These are phyloP conservation scores for Caranx ignobilis DNA, from an alignment of 2,113 vertebrate species.

Conservation along the genomic window DNA sequence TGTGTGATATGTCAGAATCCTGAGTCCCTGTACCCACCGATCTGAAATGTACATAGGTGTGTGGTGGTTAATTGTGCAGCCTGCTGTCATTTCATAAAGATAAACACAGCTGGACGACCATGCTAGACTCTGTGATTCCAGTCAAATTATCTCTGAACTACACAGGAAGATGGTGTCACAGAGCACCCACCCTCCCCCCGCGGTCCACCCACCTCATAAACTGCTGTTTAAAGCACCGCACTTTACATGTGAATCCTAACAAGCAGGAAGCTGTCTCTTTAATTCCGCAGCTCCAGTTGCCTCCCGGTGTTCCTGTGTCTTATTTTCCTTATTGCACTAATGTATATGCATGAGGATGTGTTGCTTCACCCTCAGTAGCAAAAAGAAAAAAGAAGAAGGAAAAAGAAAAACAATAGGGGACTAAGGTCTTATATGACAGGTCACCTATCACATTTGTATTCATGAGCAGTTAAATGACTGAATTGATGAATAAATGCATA, in stretches of 20 bases:
- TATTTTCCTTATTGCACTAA: constrained; percentile 54
- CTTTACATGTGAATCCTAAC: constrained; percentile 32
- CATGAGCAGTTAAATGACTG: constrained; percentile 79
- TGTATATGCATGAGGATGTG: constrained; percentile 78
- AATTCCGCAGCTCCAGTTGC: constrained; percentile 24
- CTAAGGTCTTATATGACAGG: constrained; percentile 74
- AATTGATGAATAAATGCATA: constrained; percentile 83
- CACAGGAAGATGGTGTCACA: constrained; percentile 36
- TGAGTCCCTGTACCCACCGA: too few relatives aligned
- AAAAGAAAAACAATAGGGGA: constrained; percentile 53
- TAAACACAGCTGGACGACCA: too few relatives aligned
- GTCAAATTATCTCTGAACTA: constrained; percentile 23
- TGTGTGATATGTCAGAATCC: too few relatives aligned
- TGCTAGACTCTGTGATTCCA: background rate
- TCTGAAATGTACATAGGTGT: too few relatives aligned
- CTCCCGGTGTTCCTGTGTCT: constrained; percentile 12
- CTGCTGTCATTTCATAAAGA: too few relatives aligned
- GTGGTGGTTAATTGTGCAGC: too few relatives aligned
- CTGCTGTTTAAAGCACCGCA: constrained; percentile 36
- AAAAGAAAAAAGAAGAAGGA: background rate
- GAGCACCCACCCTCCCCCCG: constrained; percentile 19
- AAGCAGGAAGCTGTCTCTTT: constrained; percentile 41
- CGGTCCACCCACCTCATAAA: constrained; percentile 36
- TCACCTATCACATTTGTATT: constrained; percentile 79
- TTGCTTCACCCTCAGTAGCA: constrained; percentile 66